Evolutionary conservation across 2,888 invertebrate genomes (phyloP), one percentile per base, ranked within the genome.

Genomic region (Eupelmus urozonus): DNA sequence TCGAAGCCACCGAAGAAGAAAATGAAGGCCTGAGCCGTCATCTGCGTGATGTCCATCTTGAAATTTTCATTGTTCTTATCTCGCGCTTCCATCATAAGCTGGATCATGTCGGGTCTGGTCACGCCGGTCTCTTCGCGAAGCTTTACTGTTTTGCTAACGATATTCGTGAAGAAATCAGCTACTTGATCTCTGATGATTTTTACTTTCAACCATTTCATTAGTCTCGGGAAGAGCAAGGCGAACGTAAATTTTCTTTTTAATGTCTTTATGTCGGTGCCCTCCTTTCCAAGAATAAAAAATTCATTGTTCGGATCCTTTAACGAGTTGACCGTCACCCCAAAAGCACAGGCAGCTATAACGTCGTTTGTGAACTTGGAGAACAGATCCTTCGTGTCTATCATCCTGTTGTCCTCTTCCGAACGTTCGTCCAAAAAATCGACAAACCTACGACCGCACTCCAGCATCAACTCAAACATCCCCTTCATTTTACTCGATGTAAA

Each of bases 1-100:
- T 89, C 88, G 60, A 88, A 88, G 0, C 88, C 89, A 1, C 84
- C 88, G 23, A 89, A 83, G 74, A 89, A 88, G 80, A 89, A 89
- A 1, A 84, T 25, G 40, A 88, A 86, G 0, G 91, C 92, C 84
- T 92, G 92, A 0, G 91, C 90, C 0, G 90, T 85, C 42, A 92
- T 86, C 45, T 92, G 91, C 0, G 87, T 84, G 7, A 82, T 76
- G 1, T 78, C 81, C 2, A 87, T 16, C 3, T 86, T 81, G 2
- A 72, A 23, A 0, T 79, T 80, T 4, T 60, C 59, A 4, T 75
- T 80, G 1, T 65, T 60, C 7, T 81, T 85, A 0, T 79, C 80
- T 9, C 84, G 79, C 0, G 80, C 77, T 5, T 87, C 85, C 85
- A 87, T 86, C 87, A 88, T 84, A 25, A 86, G 55, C 29, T 88